Conservation (phyloP, 2,888 invertebrate species). For the Ditylenchus weischeri region DNA sequence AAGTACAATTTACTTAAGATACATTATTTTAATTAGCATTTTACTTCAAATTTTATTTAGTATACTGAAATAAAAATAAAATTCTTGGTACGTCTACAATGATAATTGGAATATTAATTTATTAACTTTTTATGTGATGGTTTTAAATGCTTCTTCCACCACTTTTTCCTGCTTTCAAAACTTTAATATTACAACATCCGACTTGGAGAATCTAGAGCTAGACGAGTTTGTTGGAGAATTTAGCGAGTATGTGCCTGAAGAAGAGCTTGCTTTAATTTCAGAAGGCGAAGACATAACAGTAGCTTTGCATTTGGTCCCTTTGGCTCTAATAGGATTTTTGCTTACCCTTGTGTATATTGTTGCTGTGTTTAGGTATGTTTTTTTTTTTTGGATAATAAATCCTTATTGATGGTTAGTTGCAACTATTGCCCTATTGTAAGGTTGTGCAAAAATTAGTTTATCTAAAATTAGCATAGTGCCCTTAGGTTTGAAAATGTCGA, state of each 20-base stretch:
- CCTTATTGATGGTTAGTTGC: too few species aligned
- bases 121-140: background rate
- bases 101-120: too few species aligned
- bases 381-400: too few species aligned
- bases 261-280: background rate
- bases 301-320: background rate
- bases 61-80: too few species aligned
- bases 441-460: too few species aligned
- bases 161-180: background rate
- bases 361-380: background rate
- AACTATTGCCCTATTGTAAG: too few species aligned
- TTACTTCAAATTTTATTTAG: too few species aligned
- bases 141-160: background rate
- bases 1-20: too few species aligned
- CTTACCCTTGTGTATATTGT: background rate
- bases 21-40: too few species aligned
- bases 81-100: too few species aligned
- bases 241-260: background rate
- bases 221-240: constrained; percentile 7
- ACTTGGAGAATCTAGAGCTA: background rate
- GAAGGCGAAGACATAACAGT: background rate
- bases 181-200: background rate
- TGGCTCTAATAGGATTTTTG: background rate
- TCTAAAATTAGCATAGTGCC: too few species aligned
- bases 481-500: too few species aligned